These are phyloP conservation scores for Aurelia sp. DNA, from an alignment of 30 jellyfish, hydroid and myxozoan genomes.

Conservation along the genomic window DNA sequence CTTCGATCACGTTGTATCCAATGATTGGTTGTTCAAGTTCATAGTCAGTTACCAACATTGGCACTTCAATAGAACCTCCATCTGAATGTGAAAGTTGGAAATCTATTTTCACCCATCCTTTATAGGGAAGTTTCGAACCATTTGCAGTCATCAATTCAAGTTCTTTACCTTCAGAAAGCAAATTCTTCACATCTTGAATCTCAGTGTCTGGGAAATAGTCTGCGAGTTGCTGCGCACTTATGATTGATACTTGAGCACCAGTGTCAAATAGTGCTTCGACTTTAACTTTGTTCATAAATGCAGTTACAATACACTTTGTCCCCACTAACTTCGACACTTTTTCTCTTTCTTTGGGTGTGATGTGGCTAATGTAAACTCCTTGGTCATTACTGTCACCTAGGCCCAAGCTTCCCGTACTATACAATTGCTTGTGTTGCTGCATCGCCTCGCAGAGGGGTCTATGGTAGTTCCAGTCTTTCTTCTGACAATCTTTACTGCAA, in stretches of 20 bases:
- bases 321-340: neutral
- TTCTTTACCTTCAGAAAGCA: neutral
- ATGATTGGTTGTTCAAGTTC: neutral
- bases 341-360: constrained; percentile 30
- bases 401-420: neutral
- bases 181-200: constrained; percentile 1
- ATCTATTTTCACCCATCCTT: constrained; percentile 7
- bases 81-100: neutral
- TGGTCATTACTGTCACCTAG: constrained; percentile 19
- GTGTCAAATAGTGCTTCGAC: constrained; percentile 31
- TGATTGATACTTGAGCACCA: constrained; percentile 56
- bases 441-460: no score
- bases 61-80: neutral
- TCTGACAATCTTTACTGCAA: no score
- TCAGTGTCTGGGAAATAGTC: constrained; percentile 1
- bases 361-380: constrained; percentile 8
- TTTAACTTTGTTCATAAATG: neutral
- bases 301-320: neutral
- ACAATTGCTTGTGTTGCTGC: no score
- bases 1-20: constrained; percentile 3
- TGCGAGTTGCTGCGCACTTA: constrained; percentile 11
- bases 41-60: neutral
- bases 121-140: constrained; percentile 16
- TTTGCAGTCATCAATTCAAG: neutral
- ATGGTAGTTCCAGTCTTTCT: no score